Evolutionary conservation across 2,113 vertebrate genomes (phyloP).

Genomic region (Tachycineta bicolor): DNA sequence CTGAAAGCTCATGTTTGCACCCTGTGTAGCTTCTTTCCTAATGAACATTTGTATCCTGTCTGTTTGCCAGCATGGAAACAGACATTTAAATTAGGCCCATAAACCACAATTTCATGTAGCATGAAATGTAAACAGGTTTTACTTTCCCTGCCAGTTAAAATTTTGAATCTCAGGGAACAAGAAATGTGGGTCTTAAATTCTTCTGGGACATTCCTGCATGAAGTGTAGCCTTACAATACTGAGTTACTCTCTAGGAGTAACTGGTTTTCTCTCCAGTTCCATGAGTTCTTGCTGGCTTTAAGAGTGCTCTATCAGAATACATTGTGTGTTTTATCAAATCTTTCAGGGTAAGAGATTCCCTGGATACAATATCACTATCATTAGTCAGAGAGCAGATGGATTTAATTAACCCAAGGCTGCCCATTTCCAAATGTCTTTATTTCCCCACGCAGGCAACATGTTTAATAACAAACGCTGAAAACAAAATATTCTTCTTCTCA

Average conservation of each 20-base stretch:
- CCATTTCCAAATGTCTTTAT: constrained; percentile 2
- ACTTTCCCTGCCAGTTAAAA: background rate
- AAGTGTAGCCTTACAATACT: background rate
- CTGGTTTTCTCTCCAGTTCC: background rate
- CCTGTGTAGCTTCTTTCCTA: background rate
- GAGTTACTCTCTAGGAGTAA: background rate
- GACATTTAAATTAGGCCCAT: background rate
- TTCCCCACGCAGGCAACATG: background rate
- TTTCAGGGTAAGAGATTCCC: background rate
- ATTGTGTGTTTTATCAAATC: background rate
- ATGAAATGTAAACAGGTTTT: background rate
- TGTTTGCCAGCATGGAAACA: background rate
- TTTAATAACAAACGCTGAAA: constrained; percentile 25
- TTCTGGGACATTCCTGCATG: background rate
- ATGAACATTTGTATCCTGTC: background rate
- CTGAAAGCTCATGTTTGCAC: background rate
- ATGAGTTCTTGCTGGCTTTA: background rate
- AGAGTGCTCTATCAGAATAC: background rate
- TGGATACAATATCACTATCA: background rate
- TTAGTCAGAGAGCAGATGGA: constrained; percentile 43
- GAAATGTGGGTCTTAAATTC: background rate
- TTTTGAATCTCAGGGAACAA: background rate
- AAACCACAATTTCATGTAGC: background rate
- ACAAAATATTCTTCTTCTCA: background rate
- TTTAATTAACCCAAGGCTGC: constrained; percentile 27